phyloP scores from a whole-genome alignment of 2,113 vertebrate species.

The Dinomys branickii region DNA sequence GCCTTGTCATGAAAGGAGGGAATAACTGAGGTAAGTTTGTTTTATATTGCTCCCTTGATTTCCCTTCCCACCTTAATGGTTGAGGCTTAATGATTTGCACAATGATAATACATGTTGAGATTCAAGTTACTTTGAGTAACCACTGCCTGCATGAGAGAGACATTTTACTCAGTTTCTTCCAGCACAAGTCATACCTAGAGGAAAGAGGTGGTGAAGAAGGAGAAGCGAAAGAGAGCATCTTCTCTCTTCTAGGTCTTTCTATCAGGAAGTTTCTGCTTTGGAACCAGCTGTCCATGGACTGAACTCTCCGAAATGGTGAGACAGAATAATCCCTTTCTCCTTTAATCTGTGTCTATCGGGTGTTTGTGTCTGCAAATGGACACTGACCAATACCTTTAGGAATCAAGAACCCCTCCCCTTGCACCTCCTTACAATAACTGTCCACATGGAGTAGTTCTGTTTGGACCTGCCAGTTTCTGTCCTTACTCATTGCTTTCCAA shows the following conservation, averaged over 20 bases:
- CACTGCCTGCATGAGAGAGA: neutral
- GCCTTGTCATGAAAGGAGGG: neutral
- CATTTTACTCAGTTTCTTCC: neutral
- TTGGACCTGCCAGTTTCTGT: slow-evolving; percentile 68
- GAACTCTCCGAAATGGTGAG: neutral
- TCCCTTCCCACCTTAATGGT: neutral
- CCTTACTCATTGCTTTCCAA: slow-evolving; percentile 79
- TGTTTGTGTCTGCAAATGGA: neutral
- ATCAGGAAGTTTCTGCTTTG: neutral
- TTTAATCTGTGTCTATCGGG: neutral
- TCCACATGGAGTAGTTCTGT: slow-evolving; percentile 72
- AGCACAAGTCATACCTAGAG: neutral
- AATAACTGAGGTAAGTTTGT: neutral
- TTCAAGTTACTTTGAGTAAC: neutral
- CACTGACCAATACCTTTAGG: neutral
- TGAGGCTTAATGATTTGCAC: neutral
- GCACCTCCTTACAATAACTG: slow-evolving; percentile 46
- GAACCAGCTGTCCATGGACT: neutral
- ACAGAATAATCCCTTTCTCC: neutral
- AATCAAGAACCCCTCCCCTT: slow-evolving; percentile 63
- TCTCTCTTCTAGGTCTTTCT: neutral
- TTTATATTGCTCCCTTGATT: slow-evolving; percentile 26
- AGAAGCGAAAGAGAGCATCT: neutral
- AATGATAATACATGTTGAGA: neutral
- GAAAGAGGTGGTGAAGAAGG: neutral